Conservation (phyloP, 2,888 invertebrate genomes). For the Drosophila siamana region DNA sequence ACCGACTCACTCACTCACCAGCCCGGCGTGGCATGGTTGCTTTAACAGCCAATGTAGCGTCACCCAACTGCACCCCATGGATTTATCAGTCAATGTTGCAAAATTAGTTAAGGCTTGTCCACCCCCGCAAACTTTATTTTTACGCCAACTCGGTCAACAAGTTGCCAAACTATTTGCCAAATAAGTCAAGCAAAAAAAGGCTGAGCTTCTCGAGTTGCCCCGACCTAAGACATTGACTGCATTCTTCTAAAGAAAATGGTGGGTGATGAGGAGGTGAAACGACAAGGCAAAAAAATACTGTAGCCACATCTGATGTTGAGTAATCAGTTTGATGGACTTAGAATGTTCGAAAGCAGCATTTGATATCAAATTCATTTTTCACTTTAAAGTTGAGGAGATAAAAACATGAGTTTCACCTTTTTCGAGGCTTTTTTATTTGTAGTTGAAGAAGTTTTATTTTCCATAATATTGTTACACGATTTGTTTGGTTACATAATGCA, state of each 20-base stretch:
- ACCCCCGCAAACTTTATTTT: slow-evolving; percentile 39
- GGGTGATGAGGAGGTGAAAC: slow-evolving; percentile 9
- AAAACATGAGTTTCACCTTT: background rate
- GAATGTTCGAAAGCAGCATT: slow-evolving; percentile 1
- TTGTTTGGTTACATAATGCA: slow-evolving; percentile 39
- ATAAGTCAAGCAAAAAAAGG: slow-evolving; percentile 46
- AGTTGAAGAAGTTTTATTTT: slow-evolving; percentile 40
- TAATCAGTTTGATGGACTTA: slow-evolving; percentile 31
- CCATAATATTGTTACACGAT: slow-evolving; percentile 31
- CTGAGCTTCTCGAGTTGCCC: background rate
- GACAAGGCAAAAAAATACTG: background rate
- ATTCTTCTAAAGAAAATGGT: slow-evolving; percentile 18
- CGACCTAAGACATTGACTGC: slow-evolving; percentile 34
- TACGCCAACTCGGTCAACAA: slow-evolving; percentile 66
- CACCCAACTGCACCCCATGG: slow-evolving; percentile 15
- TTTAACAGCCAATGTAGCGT: slow-evolving; percentile 67
- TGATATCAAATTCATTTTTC: background rate
- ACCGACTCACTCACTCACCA: slow-evolving; percentile 10
- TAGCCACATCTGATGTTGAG: slow-evolving; percentile 30
- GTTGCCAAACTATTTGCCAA: slow-evolving; percentile 66
- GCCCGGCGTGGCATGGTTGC: slow-evolving; percentile 48
- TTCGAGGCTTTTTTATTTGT: slow-evolving; percentile 2
- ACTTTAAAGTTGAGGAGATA: background rate
- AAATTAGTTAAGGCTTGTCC: slow-evolving; percentile 72
- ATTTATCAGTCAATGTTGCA: slow-evolving; percentile 71